Percentiles rank a stretch among this genome's conserved stretches.
phyloP scores from a whole-genome alignment of 2,888 invertebrate genomes.

The Octonoba sinensis region DNA sequence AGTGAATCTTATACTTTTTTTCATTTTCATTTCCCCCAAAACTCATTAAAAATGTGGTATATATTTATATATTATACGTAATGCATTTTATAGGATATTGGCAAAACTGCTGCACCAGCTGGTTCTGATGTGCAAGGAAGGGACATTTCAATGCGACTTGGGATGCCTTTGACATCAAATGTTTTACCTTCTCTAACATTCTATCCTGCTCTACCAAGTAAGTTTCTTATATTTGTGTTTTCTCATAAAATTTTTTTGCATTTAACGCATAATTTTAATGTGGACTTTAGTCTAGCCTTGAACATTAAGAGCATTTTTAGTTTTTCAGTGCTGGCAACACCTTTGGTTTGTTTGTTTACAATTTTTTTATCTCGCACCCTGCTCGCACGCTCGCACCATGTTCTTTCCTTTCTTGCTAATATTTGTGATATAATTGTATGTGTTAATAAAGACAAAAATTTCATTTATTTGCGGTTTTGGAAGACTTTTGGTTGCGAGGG shows the following conservation, averaged over 20 bases:
- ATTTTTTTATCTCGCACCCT: too few relatives aligned
- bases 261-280: not conserved
- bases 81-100: conserved; percentile 32
- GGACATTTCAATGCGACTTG: conserved; percentile 78
- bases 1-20: conserved; percentile 27
- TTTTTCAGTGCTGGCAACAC: too few relatives aligned
- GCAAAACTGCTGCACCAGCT: conserved; percentile 54
- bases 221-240: conserved; percentile 18
- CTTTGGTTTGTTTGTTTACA: too few relatives aligned
- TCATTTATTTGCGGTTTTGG: too few relatives aligned
- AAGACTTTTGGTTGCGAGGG: too few relatives aligned
- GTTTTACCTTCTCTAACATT: conserved; percentile 77
- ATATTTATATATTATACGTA: conserved; percentile 1
- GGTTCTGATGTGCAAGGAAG: conserved; percentile 83
- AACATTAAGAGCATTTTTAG: too few relatives aligned
- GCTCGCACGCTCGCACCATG: too few relatives aligned
- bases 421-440: too few relatives aligned
- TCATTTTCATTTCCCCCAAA: not conserved
- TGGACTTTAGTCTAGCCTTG: too few relatives aligned
- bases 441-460: too few relatives aligned
- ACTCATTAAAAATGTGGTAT: not conserved
- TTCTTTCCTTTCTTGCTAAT: too few relatives aligned
- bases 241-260: too few relatives aligned
- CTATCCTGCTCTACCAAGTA: conserved; percentile 78
- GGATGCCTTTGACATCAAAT: conserved; percentile 78